Percentiles rank a stretch among this genome's conserved stretches.
Evolutionary conservation across 2,888 invertebrate species (phyloP).

Genomic region (Plebejus anna): DNA sequence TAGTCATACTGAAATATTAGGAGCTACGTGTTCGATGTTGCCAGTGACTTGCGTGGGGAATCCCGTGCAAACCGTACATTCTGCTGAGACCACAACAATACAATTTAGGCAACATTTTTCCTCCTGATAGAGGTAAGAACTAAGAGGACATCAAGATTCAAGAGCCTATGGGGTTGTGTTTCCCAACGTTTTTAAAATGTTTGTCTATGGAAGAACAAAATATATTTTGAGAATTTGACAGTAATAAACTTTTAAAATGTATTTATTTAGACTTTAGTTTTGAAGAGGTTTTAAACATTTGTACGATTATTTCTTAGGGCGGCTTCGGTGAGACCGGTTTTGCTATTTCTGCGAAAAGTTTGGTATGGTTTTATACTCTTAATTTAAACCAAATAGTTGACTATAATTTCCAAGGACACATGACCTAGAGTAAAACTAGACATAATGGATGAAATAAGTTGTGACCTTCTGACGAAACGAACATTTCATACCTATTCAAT

Average conservation of each 20-base stretch:
- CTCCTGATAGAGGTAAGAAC: not conserved
- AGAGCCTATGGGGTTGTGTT: too few relatives aligned
- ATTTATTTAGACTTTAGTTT: too few relatives aligned
- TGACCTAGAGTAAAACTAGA: too few relatives aligned
- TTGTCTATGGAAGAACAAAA: too few relatives aligned
- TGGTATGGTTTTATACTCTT: not conserved
- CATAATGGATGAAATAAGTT: not conserved
- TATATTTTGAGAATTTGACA: not conserved
- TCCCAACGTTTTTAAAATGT: too few relatives aligned
- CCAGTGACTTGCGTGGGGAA: not conserved
- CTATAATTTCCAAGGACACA: too few relatives aligned
- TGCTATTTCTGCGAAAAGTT: not conserved
- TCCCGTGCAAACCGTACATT: not conserved
- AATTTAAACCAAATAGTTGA: too few relatives aligned
- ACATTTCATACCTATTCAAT: not conserved
- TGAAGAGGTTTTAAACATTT: not conserved
- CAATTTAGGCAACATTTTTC: too few relatives aligned
- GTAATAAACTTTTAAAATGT: too few relatives aligned
- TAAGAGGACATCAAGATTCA: too few relatives aligned
- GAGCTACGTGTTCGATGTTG: not conserved
- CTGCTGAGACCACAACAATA: not conserved
- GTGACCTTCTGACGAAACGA: not conserved
- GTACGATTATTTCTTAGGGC: not conserved
- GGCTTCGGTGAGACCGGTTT: not conserved
- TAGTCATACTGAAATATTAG: slow-evolving; percentile 19